These are phyloP conservation scores for Penelope pileata DNA, from an alignment of 2,113 vertebrate genomes.

Conservation along the genomic window DNA sequence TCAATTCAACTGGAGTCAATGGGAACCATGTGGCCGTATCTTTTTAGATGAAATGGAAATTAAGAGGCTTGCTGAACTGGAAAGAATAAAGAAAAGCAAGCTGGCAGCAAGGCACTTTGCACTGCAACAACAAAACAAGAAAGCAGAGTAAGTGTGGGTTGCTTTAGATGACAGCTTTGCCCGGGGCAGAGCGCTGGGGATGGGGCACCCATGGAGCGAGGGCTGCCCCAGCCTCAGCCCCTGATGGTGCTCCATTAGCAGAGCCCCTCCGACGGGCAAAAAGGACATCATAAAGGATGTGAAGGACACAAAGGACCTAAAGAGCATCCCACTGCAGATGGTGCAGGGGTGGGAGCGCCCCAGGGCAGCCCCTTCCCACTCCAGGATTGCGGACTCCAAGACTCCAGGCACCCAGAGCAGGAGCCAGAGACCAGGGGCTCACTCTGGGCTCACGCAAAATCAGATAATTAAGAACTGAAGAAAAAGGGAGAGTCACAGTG, in stretches of 20 bases:
- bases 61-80: background rate
- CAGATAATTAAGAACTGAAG: background rate
- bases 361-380: background rate
- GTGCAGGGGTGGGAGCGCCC: background rate
- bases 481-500: background rate
- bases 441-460: background rate
- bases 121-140: background rate
- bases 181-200: accelerated
- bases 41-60: background rate
- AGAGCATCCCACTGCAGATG: accelerated
- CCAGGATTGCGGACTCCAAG: accelerated
- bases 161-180: background rate
- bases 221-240: background rate
- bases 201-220: accelerated
- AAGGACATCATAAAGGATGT: background rate
- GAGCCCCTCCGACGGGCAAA: background rate
- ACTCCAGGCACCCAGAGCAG: background rate
- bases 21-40: background rate
- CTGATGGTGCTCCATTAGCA: background rate
- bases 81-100: background rate
- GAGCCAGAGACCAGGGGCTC: background rate
- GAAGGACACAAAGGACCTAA: background rate
- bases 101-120: background rate
- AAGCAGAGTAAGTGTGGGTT: background rate
- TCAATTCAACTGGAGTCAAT: background rate